Evolutionary conservation across 2,888 invertebrate species (phyloP).

Genomic region (Ectemnius cavifrons): DNA sequence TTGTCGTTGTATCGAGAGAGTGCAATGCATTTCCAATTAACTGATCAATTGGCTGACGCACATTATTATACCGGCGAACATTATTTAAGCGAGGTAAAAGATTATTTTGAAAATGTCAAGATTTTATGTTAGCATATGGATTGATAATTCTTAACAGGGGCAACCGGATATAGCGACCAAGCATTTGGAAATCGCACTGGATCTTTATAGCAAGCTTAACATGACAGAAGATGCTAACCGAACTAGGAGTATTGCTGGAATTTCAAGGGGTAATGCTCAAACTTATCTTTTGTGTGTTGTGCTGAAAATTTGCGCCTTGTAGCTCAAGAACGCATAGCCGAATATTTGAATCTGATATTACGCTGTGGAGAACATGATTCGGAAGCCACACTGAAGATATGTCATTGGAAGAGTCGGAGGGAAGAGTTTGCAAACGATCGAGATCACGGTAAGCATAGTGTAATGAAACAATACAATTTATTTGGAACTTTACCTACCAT

Average conservation of each 20-base stretch:
- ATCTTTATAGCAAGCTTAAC: constrained; percentile 53
- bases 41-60: constrained; percentile 64
- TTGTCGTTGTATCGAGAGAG: constrained; percentile 52
- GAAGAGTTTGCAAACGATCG: constrained; percentile 77
- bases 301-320: background rate
- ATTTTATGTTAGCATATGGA: background rate
- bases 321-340: constrained; percentile 80
- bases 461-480: too few relatives aligned
- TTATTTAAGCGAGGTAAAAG: constrained; percentile 59
- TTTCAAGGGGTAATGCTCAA: constrained; percentile 64
- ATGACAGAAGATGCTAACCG: constrained; percentile 56
- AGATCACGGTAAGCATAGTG: constrained; percentile 12
- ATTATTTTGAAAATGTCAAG: background rate
- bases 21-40: constrained; percentile 54
- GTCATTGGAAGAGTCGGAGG: constrained; percentile 79
- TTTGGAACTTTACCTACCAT: too few relatives aligned
- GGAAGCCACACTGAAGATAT: constrained; percentile 76
- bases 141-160: constrained; percentile 45
- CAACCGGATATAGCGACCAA: constrained; percentile 57
- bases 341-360: constrained; percentile 77
- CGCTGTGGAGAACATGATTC: constrained; percentile 73
- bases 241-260: constrained; percentile 63
- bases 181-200: constrained; percentile 62
- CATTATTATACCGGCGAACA: constrained; percentile 67
- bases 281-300: too few relatives aligned